Percentiles rank a stretch among this genome's conserved stretches.
These are phyloP conservation scores for Semicossyphus pulcher DNA, from an alignment of 2,113 vertebrate species.

Conservation along the genomic window DNA sequence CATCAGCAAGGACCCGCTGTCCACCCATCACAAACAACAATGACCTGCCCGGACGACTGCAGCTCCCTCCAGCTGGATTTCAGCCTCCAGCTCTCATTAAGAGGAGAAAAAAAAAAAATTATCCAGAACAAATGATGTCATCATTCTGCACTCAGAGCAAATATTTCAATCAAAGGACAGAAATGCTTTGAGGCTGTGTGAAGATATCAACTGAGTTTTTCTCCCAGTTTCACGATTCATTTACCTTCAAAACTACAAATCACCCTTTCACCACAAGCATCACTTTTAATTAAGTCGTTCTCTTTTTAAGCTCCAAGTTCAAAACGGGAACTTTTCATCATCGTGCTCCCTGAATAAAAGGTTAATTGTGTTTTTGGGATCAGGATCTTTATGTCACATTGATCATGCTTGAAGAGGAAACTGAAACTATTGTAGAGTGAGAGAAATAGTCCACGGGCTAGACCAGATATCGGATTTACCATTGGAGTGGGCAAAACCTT, in stretches of 20 bases:
- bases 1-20: slow-evolving; percentile 59
- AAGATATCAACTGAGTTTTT: slow-evolving; percentile 46
- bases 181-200: slow-evolving; percentile 63
- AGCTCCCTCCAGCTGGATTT: slow-evolving; percentile 4
- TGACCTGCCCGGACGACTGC: slow-evolving; percentile 41
- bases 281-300: slow-evolving; percentile 56
- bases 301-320: slow-evolving; percentile 28
- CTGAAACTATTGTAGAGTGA: not conserved
- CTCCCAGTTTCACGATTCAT: slow-evolving; percentile 50
- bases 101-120: slow-evolving; percentile 30
- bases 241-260: slow-evolving; percentile 62
- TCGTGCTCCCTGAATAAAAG: slow-evolving; percentile 1
- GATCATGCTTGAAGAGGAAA: no score
- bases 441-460: no score
- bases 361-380: not conserved
- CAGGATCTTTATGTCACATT: no score
- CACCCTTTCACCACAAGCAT: slow-evolving; percentile 46
- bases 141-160: slow-evolving; percentile 60
- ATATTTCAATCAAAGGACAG: slow-evolving; percentile 66
- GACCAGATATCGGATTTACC: no score
- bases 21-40: slow-evolving; percentile 70
- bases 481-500: no score
- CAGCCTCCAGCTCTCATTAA: slow-evolving; percentile 31
- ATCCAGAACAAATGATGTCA: slow-evolving; percentile 69
- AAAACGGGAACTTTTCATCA: slow-evolving; percentile 47